Conservation (phyloP, 2,113 vertebrate genomes). For the Ondatra zibethicus region DNA sequence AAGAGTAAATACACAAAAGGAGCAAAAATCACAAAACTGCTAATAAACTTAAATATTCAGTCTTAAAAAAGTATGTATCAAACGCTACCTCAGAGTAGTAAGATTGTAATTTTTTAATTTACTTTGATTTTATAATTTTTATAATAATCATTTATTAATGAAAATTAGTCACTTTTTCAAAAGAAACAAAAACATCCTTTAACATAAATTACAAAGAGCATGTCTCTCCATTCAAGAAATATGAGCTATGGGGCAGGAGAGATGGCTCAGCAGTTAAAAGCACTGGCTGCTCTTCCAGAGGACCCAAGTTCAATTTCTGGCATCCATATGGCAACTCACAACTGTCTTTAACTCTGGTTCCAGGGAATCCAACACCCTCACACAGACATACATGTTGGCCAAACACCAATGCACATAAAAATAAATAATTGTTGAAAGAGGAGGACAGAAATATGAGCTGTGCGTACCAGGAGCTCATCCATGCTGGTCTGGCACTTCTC, state of each 20-base stretch:
- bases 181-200: conserved; percentile 1
- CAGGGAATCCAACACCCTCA: not conserved
- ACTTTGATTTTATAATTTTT: conserved; percentile 43
- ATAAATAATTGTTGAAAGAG: not conserved
- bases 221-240: not conserved
- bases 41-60: conserved; percentile 2
- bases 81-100: not conserved
- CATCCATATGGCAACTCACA: not conserved
- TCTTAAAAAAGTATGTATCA: not conserved
- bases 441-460: not conserved
- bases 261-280: not conserved
- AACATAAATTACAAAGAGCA: not conserved
- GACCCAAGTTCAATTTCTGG: not conserved
- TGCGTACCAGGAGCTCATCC: conserved; percentile 96
- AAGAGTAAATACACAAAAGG: not conserved
- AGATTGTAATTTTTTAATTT: conserved; percentile 7
- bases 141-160: conserved; percentile 20
- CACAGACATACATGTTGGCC: not conserved
- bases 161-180: not conserved
- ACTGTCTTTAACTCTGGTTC: not conserved
- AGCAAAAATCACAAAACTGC: conserved; percentile 3
- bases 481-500: conserved; percentile 99
- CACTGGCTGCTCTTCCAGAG: not conserved
- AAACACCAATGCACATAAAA: not conserved
- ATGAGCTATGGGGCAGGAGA: not conserved